Conservation (phyloP, 2,113 vertebrate species). For the Archocentrus centrarchus region DNA sequence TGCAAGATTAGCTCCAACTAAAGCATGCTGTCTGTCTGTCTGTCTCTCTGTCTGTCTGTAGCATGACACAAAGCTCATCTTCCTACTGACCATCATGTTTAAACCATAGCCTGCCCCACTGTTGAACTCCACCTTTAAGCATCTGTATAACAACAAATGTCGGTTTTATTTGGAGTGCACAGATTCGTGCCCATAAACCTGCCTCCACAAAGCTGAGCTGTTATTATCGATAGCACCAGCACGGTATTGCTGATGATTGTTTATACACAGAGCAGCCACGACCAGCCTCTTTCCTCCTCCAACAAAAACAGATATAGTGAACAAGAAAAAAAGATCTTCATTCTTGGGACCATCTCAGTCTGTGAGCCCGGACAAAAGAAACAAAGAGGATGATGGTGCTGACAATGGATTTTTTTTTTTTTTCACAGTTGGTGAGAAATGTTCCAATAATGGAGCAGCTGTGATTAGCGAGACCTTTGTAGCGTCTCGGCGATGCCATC, state of each 20-base stretch:
- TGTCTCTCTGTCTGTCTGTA: too few species aligned
- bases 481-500: conserved; percentile 44
- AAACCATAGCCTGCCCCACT: not conserved
- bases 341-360: not conserved
- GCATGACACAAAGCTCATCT: too few species aligned
- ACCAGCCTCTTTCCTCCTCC: not conserved
- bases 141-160: not conserved
- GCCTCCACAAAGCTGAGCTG: not conserved
- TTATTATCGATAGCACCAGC: not conserved
- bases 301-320: not conserved
- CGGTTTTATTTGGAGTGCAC: not conserved
- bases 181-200: not conserved
- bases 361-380: not conserved
- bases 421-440: conserved; percentile 52
- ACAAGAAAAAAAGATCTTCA: not conserved
- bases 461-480: conserved; percentile 55
- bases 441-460: conserved; percentile 51
- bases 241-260: not conserved
- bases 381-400: conserved; percentile 19
- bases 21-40: too few species aligned
- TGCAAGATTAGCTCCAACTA: not conserved
- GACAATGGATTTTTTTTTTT: conserved; percentile 37
- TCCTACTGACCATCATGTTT: not conserved
- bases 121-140: not conserved
- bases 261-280: not conserved